These are phyloP conservation scores for Mimachlamys varia DNA, from an alignment of 2,888 invertebrate genomes.

Conservation along the genomic window DNA sequence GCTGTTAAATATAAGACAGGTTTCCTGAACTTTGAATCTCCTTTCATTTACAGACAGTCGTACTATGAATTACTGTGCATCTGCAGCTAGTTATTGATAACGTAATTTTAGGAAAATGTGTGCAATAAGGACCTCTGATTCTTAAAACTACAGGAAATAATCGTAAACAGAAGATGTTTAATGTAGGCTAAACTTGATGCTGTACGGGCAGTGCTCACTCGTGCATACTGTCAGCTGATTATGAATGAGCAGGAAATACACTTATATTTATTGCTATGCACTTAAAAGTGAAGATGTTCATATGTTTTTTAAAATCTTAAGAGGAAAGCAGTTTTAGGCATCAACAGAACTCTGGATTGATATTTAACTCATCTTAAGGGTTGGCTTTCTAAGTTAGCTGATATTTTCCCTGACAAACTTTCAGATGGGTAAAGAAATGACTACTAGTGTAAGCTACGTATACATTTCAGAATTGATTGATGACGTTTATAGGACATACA, in stretches of 20 bases:
- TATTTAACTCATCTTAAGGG: neutral
- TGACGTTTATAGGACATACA: neutral
- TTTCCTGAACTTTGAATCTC: no score
- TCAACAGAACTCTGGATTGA: neutral
- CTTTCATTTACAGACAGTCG: no score
- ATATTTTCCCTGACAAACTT: neutral
- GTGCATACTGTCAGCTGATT: neutral
- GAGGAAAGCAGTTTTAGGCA: neutral
- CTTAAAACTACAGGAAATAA: neutral
- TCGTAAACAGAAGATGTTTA: neutral
- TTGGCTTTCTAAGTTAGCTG: no score
- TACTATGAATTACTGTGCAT: no score
- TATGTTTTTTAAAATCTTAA: neutral
- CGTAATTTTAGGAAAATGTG: neutral
- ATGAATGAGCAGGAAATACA: neutral
- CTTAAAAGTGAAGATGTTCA: conserved; percentile 31
- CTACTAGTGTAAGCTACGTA: no score
- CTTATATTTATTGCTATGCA: neutral
- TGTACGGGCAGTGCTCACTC: neutral
- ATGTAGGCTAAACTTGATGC: neutral
- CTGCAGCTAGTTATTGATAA: no score
- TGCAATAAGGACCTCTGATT: neutral
- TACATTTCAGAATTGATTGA: neutral
- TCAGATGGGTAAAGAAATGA: neutral
- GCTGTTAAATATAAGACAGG: no score